A percentile compares a stretch with the other conserved stretches of the same genome.
phyloP scores from a whole-genome alignment of 2,888 invertebrate species.

The Drosophila rellima region DNA sequence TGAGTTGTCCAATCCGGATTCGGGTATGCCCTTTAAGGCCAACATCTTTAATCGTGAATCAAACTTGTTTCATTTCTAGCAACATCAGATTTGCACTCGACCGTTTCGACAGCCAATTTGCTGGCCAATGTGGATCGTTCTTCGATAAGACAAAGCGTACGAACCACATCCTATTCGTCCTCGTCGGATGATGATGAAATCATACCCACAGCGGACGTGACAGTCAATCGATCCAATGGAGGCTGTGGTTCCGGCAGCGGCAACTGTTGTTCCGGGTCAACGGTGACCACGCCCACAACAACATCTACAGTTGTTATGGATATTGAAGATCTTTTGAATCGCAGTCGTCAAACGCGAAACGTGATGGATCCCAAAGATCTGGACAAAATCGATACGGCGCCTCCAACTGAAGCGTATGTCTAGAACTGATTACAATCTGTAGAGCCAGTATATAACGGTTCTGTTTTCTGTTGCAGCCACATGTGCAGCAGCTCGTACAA shows the following conservation, averaged over 20 bases:
- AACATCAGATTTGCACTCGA: slow-evolving; percentile 79
- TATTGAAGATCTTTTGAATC: slow-evolving; percentile 88
- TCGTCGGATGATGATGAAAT: slow-evolving; percentile 84
- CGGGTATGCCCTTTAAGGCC: slow-evolving; percentile 69
- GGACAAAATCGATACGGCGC: slow-evolving; percentile 60
- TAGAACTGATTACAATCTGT: background rate
- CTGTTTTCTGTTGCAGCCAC: slow-evolving; percentile 47
- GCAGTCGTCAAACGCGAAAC: slow-evolving; percentile 59
- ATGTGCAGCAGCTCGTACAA: slow-evolving; percentile 87
- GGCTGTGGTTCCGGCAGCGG: slow-evolving; percentile 79
- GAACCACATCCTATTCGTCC: slow-evolving; percentile 83
- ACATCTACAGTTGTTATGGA: slow-evolving; percentile 87
- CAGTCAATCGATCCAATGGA: slow-evolving; percentile 31
- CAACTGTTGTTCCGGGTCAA: slow-evolving; percentile 81
- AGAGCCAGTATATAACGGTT: background rate
- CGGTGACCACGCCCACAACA: slow-evolving; percentile 72
- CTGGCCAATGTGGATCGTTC: slow-evolving; percentile 72
- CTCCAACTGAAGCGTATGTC: slow-evolving; percentile 52
- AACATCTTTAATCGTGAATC: background rate
- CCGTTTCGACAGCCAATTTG: slow-evolving; percentile 84
- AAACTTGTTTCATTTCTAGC: slow-evolving; percentile 40
- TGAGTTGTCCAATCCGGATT: slow-evolving; percentile 87
- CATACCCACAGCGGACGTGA: slow-evolving; percentile 62
- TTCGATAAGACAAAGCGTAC: slow-evolving; percentile 66
- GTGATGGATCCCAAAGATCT: slow-evolving; percentile 44